Evolutionary conservation across 1,140 invertebrate species (phyloP), one percentile per base, ranked within the genome.

Genomic region (Lepeophtheirus salmonis): DNA sequence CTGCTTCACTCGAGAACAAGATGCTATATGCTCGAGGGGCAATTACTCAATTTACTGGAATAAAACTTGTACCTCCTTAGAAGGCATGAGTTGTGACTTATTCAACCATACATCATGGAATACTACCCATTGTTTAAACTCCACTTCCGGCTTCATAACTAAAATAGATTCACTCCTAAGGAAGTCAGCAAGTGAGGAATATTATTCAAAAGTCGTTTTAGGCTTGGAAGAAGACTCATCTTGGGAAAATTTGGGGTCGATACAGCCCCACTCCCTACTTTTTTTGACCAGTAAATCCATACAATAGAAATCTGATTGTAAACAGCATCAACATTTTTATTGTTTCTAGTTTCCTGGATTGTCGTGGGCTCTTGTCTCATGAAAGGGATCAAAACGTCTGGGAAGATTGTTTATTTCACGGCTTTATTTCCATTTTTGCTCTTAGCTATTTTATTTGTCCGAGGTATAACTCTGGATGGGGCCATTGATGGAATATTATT

Each of bases 361-460:
- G 79, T 86, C 49, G 83, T 86, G 17, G 85, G 83, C 66, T 74
- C 86, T 23, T 85, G 83, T 67, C 74, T 88, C 20, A 82, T 80
- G 68, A 86, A 86, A 75, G 84, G 84, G 22, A 81, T 88, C 13
- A 83, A 86, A 69, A 84, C 81, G 63, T 84, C 83, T 22, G 84
- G 84, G 67, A 86, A 84, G 75, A 80, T 85, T 49, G 84, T 86
- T 2, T 88, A 87, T 67, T 86, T 88, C 64, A 88, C 85, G 6
- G 83, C 86, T 4, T 75, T 86, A 0, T 87, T 87, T 67, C 86
- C 86, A 0, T 89, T 89, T 68, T 77, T 88, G 17, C 84, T 89
- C 52, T 69, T 89, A 64, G 80, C 84, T 22, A 81, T 84, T 68
- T 71, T 90, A 25, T 81, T 89, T 63, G 76, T 86, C 24, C 78